Evolutionary conservation across 2,113 vertebrate genomes (phyloP).

Genomic region (Charadrius vociferus): DNA sequence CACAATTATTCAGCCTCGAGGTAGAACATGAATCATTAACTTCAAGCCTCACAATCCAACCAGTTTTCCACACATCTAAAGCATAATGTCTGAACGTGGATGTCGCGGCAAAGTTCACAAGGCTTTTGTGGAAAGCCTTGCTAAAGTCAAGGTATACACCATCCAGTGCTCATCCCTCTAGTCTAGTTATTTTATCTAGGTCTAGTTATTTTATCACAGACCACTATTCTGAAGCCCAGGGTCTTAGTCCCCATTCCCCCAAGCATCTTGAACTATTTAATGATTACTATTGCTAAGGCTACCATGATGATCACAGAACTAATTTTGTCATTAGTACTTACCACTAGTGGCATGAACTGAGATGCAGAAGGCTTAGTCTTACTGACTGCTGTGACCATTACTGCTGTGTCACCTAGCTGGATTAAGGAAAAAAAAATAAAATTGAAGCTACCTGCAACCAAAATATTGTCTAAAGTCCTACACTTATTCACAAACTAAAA

Average conservation of each 20-base stretch:
- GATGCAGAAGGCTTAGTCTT: constrained; percentile 89
- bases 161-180: neutral
- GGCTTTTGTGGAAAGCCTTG: neutral
- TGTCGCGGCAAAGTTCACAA: neutral
- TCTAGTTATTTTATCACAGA: neutral
- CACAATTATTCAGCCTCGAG: neutral
- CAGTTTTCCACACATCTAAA: neutral
- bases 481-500: neutral
- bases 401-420: constrained; percentile 92
- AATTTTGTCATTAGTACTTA: constrained; percentile 68
- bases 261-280: neutral
- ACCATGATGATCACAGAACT: neutral
- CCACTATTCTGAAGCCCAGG: neutral
- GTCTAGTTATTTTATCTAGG: neutral
- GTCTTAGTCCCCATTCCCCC: neutral
- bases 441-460: neutral
- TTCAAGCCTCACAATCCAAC: neutral
- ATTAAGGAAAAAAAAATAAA: neutral
- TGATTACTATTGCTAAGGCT: neutral
- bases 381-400: constrained; percentile 98
- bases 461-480: neutral
- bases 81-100: rapidly evolving
- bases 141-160: neutral
- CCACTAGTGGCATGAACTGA: constrained; percentile 96
- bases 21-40: neutral